phyloP scores from a whole-genome alignment of 2,113 vertebrate genomes.

The Gracilinanus agilis region DNA sequence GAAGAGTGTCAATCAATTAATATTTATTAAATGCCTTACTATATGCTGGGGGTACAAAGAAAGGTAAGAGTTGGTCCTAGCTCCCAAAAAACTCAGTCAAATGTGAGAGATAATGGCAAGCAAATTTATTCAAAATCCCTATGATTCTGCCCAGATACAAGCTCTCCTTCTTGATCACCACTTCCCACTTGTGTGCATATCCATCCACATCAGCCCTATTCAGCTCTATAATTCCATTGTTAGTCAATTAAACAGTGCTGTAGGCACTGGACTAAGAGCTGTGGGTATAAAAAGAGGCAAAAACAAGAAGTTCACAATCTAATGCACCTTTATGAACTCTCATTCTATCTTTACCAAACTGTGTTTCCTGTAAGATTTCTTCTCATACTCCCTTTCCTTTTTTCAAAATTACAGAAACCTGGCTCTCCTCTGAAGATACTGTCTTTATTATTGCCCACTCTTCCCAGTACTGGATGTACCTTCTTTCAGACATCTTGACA shows the following conservation, averaged over 20 bases:
- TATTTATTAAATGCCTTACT: neutral
- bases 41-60: neutral
- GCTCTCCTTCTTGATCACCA: neutral
- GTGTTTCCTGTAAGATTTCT: neutral
- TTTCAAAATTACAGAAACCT: neutral
- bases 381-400: neutral
- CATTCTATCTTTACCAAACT: neutral
- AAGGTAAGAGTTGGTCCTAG: neutral
- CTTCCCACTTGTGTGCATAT: no score
- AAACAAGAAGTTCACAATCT: neutral
- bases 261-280: neutral
- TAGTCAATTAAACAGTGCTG: neutral
- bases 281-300: neutral
- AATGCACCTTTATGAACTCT: neutral
- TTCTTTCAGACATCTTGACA: neutral
- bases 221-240: no score
- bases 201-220: no score
- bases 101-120: neutral
- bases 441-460: neutral
- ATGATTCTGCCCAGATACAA: neutral
- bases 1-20: neutral
- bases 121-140: neutral
- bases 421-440: neutral
- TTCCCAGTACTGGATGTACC: neutral
- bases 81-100: neutral